These are phyloP conservation scores for Drosophila pseudoobscura DNA, from an alignment of 1,140 invertebrate genomes.

Conservation along the genomic window DNA sequence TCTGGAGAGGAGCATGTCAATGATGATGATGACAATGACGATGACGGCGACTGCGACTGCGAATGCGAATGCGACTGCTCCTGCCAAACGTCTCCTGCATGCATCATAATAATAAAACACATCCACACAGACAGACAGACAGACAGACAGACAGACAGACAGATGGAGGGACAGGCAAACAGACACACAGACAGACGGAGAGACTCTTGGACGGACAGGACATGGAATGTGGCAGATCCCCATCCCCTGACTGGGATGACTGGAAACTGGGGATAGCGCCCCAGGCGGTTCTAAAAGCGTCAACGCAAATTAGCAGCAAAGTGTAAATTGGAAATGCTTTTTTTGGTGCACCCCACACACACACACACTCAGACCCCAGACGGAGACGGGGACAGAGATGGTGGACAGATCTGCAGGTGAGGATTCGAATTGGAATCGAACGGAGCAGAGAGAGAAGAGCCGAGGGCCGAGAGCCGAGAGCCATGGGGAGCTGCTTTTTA, in stretches of 20 bases:
- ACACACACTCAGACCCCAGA: constrained; percentile 2
- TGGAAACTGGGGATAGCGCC: constrained; percentile 47
- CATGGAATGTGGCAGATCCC: constrained; percentile 52
- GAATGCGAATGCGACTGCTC: constrained; percentile 32
- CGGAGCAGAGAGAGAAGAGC: too few relatives aligned
- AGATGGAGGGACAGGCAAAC: constrained; percentile 50
- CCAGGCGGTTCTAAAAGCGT: constrained; percentile 79
- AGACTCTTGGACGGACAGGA: constrained; percentile 53
- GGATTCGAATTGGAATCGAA: constrained; percentile 2
- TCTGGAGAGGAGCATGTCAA: constrained; percentile 66
- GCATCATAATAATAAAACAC: constrained; percentile 81
- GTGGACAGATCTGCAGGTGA: constrained; percentile 26
- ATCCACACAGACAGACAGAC: constrained; percentile 47
- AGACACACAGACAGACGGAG: constrained; percentile 16
- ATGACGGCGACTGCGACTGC: constrained; percentile 18
- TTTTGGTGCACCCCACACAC: constrained; percentile 76
- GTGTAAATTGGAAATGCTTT: constrained; percentile 81
- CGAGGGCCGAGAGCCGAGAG: not conserved
- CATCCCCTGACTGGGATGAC: constrained; percentile 9
- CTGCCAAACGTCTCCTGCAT: constrained; percentile 60
- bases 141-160: constrained; percentile 20
- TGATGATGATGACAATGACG: constrained; percentile 53
- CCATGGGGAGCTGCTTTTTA: constrained; percentile 62
- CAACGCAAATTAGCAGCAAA: constrained; percentile 81
- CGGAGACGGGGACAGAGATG: not conserved